Percentiles rank a stretch among this genome's conserved stretches.
These are phyloP conservation scores for Melolontha melolontha DNA, from an alignment of 2,888 invertebrate species.

Conservation along the genomic window DNA sequence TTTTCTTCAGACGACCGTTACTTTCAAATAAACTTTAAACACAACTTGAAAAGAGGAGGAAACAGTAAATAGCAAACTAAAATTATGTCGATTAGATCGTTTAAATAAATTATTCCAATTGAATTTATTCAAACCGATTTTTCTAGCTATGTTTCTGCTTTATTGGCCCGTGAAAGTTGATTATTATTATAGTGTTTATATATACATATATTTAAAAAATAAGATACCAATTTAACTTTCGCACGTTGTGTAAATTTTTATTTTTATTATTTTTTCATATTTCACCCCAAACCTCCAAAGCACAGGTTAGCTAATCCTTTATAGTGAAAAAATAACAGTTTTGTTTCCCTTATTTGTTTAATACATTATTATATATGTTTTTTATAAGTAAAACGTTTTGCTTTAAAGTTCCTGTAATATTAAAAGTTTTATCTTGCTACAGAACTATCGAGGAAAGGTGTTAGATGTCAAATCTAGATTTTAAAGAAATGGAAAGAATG, in stretches of 20 bases:
- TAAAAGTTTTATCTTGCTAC: too few species aligned
- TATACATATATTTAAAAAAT: slow-evolving; percentile 36
- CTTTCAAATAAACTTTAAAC: slow-evolving; percentile 1
- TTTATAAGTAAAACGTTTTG: too few species aligned
- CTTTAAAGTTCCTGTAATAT: too few species aligned
- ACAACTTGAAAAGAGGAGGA: background rate
- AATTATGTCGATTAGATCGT: slow-evolving; percentile 37
- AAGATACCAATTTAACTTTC: slow-evolving; percentile 33
- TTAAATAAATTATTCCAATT: slow-evolving; percentile 42
- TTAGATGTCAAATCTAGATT: too few species aligned
- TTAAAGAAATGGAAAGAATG: too few species aligned
- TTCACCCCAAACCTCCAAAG: background rate
- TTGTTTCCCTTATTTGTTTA: too few species aligned
- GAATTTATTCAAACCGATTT: slow-evolving; percentile 40
- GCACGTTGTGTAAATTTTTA: slow-evolving; percentile 24
- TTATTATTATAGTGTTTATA: slow-evolving; percentile 39
- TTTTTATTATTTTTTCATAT: slow-evolving; percentile 13
- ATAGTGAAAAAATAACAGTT: too few species aligned
- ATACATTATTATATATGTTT: too few species aligned
- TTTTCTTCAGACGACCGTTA: slow-evolving; percentile 1
- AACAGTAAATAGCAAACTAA: slow-evolving; percentile 31
- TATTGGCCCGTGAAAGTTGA: slow-evolving; percentile 35
- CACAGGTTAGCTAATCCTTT: too few species aligned
- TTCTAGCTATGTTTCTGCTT: slow-evolving; percentile 38
- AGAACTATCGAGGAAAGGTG: too few species aligned